These are phyloP conservation scores for Delichon dasypus DNA, from an alignment of 2,797 vertebrate genomes.

Conservation along the genomic window DNA sequence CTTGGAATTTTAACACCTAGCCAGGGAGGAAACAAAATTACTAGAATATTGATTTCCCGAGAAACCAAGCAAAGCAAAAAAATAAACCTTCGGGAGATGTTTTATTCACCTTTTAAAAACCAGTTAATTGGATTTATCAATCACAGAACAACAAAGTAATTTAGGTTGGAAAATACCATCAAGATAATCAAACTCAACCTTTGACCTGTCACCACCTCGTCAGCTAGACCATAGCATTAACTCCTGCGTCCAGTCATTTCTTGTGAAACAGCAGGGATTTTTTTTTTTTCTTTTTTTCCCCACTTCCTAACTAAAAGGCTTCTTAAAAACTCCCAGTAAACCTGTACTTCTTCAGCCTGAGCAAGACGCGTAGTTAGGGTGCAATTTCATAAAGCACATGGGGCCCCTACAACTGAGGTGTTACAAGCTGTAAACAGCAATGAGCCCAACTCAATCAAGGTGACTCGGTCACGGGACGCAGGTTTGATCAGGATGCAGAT, in stretches of 20 bases:
- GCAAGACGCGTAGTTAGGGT: accelerated
- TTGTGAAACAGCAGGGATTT: background rate
- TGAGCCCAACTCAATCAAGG: background rate
- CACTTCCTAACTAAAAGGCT: background rate
- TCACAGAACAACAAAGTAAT: background rate
- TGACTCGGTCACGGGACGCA: background rate
- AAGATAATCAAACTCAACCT: background rate
- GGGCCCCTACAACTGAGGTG: accelerated
- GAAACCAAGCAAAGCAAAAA: background rate
- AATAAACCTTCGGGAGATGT: background rate
- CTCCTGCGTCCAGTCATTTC: background rate
- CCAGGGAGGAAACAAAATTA: background rate
- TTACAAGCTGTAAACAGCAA: background rate
- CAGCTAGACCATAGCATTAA: background rate
- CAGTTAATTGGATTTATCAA: background rate
- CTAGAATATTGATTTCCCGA: background rate
- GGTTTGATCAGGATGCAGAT: background rate
- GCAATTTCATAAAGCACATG: background rate
- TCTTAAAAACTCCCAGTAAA: background rate
- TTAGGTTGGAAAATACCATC: background rate
- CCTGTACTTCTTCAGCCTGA: background rate
- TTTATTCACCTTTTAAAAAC: background rate
- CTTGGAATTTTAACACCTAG: background rate
- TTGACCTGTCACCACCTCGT: background rate
- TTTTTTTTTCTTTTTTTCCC: accelerated